phyloP scores from a whole-genome alignment of 2,113 vertebrate genomes.

The Oryzias woworae region DNA sequence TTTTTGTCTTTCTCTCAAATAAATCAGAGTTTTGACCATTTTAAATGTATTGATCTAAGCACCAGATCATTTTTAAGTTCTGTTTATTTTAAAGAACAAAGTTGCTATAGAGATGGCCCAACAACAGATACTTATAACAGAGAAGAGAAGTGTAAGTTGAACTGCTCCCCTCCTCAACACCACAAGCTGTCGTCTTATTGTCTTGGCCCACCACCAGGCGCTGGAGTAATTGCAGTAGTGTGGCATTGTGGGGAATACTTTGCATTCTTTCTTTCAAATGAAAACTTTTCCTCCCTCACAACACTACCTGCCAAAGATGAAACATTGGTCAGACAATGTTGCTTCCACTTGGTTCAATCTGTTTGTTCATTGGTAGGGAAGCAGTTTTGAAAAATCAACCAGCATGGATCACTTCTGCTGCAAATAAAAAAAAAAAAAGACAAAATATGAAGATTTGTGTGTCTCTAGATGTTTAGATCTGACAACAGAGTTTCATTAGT shows the following conservation, averaged over 20 bases:
- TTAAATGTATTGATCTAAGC: conserved; percentile 36
- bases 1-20: too few species aligned
- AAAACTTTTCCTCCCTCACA: conserved; percentile 62
- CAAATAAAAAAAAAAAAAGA: background rate
- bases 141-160: conserved; percentile 50
- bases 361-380: conserved; percentile 9
- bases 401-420: conserved; percentile 17
- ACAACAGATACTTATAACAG: conserved; percentile 17
- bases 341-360: conserved; percentile 40
- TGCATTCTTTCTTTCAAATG: conserved; percentile 76
- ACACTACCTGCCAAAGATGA: conserved; percentile 67
- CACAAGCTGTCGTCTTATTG: conserved; percentile 73
- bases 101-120: conserved; percentile 26
- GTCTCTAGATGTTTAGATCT: too few species aligned
- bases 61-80: conserved; percentile 32
- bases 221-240: conserved; percentile 75
- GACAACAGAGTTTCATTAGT: too few species aligned
- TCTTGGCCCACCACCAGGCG: conserved; percentile 73
- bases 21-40: conserved; percentile 6
- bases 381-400: conserved; percentile 8
- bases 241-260: conserved; percentile 78
- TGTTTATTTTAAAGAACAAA: conserved; percentile 24
- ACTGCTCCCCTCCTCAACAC: conserved; percentile 55
- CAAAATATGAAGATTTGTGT: too few species aligned
- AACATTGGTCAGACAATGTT: conserved; percentile 44